Conservation (phyloP, 2,888 invertebrate species). For the Monochamus alternatus region DNA sequence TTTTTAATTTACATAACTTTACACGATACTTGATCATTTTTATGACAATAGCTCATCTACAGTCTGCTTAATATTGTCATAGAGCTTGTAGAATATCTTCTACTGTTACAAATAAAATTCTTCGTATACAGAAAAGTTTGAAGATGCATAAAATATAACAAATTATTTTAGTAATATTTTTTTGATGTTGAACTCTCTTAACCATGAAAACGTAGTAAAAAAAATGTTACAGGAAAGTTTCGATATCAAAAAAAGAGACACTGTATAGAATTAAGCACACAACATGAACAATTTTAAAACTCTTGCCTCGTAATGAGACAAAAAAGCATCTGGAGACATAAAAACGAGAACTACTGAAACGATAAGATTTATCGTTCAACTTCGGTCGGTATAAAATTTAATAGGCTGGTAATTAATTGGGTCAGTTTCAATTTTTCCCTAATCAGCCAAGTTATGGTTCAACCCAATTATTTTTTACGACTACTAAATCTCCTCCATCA, state of each 20-base stretch:
- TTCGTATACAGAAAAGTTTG: too few relatives aligned
- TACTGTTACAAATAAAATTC: too few relatives aligned
- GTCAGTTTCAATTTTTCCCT: conserved; percentile 7
- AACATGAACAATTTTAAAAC: not conserved
- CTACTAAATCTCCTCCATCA: conserved; percentile 1
- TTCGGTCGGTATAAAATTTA: not conserved
- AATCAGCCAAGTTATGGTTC: not conserved
- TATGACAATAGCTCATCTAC: too few relatives aligned
- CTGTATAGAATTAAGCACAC: not conserved
- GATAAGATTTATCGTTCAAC: not conserved
- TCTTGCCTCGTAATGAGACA: not conserved
- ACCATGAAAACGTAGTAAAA: too few relatives aligned
- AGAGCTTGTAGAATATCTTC: too few relatives aligned
- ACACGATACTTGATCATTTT: too few relatives aligned
- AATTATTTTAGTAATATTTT: too few relatives aligned
- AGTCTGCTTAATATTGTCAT: too few relatives aligned
- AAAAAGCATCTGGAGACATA: not conserved
- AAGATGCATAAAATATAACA: too few relatives aligned
- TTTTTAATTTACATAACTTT: too few relatives aligned
- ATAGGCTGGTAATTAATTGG: not conserved
- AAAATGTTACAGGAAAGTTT: too few relatives aligned
- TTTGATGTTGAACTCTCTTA: too few relatives aligned
- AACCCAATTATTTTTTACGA: conserved; percentile 13
- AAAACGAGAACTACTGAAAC: not conserved
- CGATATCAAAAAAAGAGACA: not conserved